These are phyloP conservation scores for Thalassophryne amazonica DNA, from an alignment of 2,797 vertebrate species.

Conservation along the genomic window DNA sequence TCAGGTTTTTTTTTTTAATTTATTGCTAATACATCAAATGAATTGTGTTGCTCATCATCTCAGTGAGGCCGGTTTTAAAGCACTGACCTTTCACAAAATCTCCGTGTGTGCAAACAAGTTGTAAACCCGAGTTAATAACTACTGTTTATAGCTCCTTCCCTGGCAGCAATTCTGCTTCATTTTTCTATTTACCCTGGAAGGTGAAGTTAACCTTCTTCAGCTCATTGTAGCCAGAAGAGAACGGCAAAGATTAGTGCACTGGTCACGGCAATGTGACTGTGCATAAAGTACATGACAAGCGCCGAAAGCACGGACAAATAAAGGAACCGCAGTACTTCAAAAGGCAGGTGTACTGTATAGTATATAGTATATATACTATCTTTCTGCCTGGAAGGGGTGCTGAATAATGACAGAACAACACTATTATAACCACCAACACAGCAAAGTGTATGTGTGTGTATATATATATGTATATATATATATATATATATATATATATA, in stretches of 20 bases:
- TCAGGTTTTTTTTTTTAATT: conserved; percentile 15
- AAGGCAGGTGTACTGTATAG: no score
- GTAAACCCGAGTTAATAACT: conserved; percentile 56
- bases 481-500: no score
- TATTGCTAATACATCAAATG: conserved; percentile 16
- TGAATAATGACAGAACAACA: no score
- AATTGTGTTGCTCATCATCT: conserved; percentile 4
- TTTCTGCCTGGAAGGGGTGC: no score
- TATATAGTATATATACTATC: no score
- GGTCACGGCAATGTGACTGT: conserved; percentile 71
- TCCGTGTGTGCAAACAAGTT: conserved; percentile 26
- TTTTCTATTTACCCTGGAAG: conserved; percentile 70
- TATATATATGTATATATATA: no score
- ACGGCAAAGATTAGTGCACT: conserved; percentile 67
- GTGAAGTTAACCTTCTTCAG: conserved; percentile 73
- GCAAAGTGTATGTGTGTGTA: no score
- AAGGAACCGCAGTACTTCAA: no score
- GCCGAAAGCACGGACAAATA: conserved; percentile 36
- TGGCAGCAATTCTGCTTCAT: conserved; percentile 55
- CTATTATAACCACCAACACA: no score
- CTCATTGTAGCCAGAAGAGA: conserved; percentile 69
- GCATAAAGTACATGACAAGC: conserved; percentile 61
- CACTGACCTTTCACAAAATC: conserved; percentile 29
- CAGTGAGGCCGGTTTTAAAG: conserved; percentile 22
- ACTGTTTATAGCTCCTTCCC: conserved; percentile 55